These are phyloP conservation scores for Schizothorax lantsangensis DNA, from an alignment of 2,797 vertebrate genomes.

Conservation along the genomic window DNA sequence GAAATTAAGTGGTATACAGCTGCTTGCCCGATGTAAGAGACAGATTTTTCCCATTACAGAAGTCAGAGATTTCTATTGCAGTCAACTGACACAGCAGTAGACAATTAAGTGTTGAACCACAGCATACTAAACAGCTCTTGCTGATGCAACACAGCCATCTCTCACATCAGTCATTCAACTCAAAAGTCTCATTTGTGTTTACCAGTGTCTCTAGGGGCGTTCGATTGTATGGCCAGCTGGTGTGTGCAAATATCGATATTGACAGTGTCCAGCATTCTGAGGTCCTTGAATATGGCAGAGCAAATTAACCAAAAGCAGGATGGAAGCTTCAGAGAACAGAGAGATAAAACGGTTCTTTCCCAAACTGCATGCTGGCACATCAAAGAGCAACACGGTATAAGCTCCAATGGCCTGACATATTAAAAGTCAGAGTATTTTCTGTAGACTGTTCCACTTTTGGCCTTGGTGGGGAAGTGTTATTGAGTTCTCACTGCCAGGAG, in stretches of 20 bases:
- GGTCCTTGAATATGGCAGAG: background rate
- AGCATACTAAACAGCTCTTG: background rate
- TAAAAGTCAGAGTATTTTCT: background rate
- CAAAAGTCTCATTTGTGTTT: conserved; percentile 16
- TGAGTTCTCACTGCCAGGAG: background rate
- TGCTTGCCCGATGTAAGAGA: background rate
- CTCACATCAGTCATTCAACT: background rate
- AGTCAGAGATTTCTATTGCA: conserved; percentile 5
- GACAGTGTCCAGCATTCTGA: conserved; percentile 24
- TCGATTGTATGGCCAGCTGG: conserved; percentile 19
- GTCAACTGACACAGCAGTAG: conserved; percentile 40
- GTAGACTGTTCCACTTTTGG: conserved; percentile 1
- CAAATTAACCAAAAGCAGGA: conserved; percentile 10
- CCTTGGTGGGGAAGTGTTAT: background rate
- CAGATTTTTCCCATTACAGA: conserved; percentile 5
- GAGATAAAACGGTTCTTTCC: background rate
- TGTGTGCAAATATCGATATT: conserved; percentile 30
- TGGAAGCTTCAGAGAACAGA: conserved; percentile 1
- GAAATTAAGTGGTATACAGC: conserved; percentile 24
- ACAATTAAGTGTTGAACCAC: conserved; percentile 13
- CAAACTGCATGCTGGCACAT: conserved; percentile 11
- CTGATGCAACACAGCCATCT: conserved; percentile 6
- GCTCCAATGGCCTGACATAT: background rate
- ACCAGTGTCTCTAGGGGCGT: conserved; percentile 27
- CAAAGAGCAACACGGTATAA: conserved; percentile 16